These are phyloP conservation scores for Nebria brevicollis DNA, from an alignment of 2,888 invertebrate species.

Conservation along the genomic window DNA sequence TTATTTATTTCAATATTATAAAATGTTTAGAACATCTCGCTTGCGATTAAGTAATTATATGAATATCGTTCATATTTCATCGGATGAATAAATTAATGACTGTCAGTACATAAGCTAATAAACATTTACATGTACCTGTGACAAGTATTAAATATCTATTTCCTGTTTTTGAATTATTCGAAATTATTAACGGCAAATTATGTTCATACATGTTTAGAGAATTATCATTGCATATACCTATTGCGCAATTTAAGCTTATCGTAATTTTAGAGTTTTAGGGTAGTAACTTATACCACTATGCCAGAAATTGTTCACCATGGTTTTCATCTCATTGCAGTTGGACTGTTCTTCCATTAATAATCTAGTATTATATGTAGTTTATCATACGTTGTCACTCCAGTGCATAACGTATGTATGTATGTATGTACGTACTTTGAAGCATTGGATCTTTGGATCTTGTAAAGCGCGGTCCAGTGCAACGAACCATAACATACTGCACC, in stretches of 20 bases:
- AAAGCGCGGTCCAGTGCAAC: slow-evolving; percentile 51
- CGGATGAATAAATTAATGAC: slow-evolving; percentile 19
- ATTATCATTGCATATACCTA: too few species aligned
- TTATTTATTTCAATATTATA: too few species aligned
- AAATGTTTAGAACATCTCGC: background rate
- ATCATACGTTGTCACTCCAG: slow-evolving; percentile 46
- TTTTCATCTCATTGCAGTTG: background rate
- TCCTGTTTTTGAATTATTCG: slow-evolving; percentile 23
- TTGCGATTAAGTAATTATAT: background rate
- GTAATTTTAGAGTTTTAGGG: too few species aligned
- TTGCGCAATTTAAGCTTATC: too few species aligned
- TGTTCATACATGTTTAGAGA: background rate
- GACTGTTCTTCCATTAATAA: slow-evolving; percentile 19
- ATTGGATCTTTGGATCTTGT: background rate
- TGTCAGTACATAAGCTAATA: slow-evolving; percentile 37
- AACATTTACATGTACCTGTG: slow-evolving; percentile 33
- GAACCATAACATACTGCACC: slow-evolving; percentile 51
- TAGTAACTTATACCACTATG: too few species aligned
- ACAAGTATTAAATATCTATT: slow-evolving; percentile 37
- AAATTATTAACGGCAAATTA: slow-evolving; percentile 19
- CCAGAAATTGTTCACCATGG: background rate
- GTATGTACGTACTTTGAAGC: slow-evolving; percentile 2
- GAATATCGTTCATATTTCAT: slow-evolving; percentile 29
- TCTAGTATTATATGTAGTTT: slow-evolving; percentile 47
- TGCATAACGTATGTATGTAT: slow-evolving; percentile 34